Percentiles rank a stretch among this genome's conserved stretches.
phyloP scores from a whole-genome alignment of 1,140 invertebrate genomes.

The Aleiodes sp. region DNA sequence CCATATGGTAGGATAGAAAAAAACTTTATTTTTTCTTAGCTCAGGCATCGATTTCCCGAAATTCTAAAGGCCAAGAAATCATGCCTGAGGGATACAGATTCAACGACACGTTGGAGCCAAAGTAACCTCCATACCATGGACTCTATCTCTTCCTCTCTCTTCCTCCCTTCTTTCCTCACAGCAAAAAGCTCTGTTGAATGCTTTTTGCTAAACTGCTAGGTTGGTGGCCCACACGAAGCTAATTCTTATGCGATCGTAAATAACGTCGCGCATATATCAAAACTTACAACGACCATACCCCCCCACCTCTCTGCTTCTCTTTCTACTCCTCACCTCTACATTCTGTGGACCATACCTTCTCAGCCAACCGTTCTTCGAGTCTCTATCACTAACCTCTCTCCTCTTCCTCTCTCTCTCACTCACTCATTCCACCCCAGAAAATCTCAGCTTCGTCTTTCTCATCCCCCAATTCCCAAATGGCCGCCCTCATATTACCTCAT shows the following conservation, averaged over 20 bases:
- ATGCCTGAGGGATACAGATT: constrained; percentile 41
- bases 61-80: background rate
- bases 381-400: background rate
- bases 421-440: background rate
- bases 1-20: background rate
- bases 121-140: constrained; percentile 21
- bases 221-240: constrained; percentile 44
- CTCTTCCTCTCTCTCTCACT: background rate
- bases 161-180: background rate
- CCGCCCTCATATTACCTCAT: background rate
- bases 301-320: constrained; percentile 1
- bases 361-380: background rate
- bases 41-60: background rate
- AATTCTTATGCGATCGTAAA: constrained; percentile 62
- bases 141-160: constrained; percentile 5
- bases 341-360: no score
- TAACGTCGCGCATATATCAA: constrained; percentile 59
- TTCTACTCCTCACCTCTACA: constrained; percentile 5
- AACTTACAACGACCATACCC: constrained; percentile 50
- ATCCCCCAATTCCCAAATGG: background rate
- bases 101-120: constrained; percentile 44
- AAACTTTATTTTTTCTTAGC: constrained; percentile 22
- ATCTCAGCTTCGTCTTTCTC: background rate
- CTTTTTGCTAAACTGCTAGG: constrained; percentile 35
- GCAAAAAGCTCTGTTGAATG: constrained; percentile 4